These are phyloP conservation scores for Zenarchopterus dispar DNA, from an alignment of 2,797 vertebrate species.

Conservation along the genomic window DNA sequence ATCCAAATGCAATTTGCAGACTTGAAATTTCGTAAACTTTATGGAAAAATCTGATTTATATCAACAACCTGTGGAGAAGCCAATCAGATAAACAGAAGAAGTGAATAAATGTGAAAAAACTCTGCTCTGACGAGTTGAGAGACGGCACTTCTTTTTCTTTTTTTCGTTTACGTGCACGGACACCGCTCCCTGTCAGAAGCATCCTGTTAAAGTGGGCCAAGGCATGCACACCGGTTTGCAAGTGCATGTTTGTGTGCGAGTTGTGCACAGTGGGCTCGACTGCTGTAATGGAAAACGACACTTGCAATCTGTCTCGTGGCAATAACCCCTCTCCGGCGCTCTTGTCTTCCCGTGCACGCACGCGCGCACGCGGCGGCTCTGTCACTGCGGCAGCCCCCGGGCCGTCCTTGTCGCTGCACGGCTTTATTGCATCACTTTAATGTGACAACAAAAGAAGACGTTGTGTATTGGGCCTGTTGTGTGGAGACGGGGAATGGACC, in stretches of 20 bases:
- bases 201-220: constrained; percentile 81
- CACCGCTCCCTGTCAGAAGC: constrained; percentile 76
- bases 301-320: constrained; percentile 87
- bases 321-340: constrained; percentile 81
- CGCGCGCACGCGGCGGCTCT: constrained; percentile 40
- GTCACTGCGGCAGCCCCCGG: constrained; percentile 66
- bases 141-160: constrained; percentile 23
- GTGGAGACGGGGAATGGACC: constrained; percentile 63
- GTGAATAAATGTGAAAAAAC: not conserved
- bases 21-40: constrained; percentile 7
- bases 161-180: constrained; percentile 49
- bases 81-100: constrained; percentile 15
- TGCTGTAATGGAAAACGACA: constrained; percentile 86
- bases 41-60: constrained; percentile 23
- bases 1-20: constrained; percentile 26
- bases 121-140: constrained; percentile 35
- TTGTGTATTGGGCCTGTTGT: constrained; percentile 67
- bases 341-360: constrained; percentile 56
- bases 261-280: constrained; percentile 57
- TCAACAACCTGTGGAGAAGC: constrained; percentile 7
- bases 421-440: constrained; percentile 86
- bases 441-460: constrained; percentile 83
- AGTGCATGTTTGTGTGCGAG: constrained; percentile 41
- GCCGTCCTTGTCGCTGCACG: constrained; percentile 79
- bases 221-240: constrained; percentile 56